Evolutionary conservation across 2,888 invertebrate species (phyloP), one percentile per base, ranked within the genome.

Genomic region (Chromoteleia sp.): DNA sequence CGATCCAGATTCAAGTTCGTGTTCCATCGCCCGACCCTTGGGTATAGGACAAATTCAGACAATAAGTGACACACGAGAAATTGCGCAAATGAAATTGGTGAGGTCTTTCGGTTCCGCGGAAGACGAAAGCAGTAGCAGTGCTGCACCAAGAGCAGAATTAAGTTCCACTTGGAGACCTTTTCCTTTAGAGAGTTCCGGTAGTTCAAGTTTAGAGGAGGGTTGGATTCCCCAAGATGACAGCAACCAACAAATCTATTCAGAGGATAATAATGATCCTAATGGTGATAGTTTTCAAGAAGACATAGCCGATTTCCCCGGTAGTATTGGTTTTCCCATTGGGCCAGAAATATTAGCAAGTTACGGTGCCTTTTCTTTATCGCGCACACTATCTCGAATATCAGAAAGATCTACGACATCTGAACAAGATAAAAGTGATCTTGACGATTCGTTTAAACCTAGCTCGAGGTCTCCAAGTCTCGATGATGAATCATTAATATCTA

Each of bases 331-430:
- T 90, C 95, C 96, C 6, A 93, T 94, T 85, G 93, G 94, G 0
- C 93, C 95, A 0, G 96, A 96, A 88, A 94, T 96, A 50, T 93
- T 96, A 56, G 93, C 94, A 52, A 95, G 95, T 6, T 96, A 96
- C 87, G 95, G 95, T 5, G 95, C 95, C 48, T 97, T 96, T 91
- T 95, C 95, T 0, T 89, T 95, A 17, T 95, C 95, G 0, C 93
- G 97, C 45, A 97, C 97, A 0, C 93, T 97, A 25, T 97, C 97
- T 0, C 93, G 97, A 81, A 97, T 97, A 88, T 97, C 97, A 0
- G 97, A 97, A 92, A 93, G 97, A 45, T 97, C 97, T 84, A 97
- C 97, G 7, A 96, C 97, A 8, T 97, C 97, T 0, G 97, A 97
- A 89, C 97, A 97, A 91, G 93, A 93, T 78, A 96, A 96, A 1